phyloP scores from a whole-genome alignment of 2,888 invertebrate species.

The Bimastos eiseni region DNA sequence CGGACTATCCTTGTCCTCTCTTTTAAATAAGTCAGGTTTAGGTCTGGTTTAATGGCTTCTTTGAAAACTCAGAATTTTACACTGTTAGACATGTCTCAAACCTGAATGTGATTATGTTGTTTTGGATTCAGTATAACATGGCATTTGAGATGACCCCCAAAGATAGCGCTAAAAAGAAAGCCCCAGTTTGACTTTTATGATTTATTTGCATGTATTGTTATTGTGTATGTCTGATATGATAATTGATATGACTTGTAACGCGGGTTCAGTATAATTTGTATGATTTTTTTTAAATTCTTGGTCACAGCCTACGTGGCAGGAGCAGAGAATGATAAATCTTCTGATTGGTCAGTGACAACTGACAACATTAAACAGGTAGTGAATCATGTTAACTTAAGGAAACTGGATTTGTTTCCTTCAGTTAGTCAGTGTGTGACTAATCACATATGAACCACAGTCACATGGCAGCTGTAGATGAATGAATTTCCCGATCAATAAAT shows the following conservation, averaged over 20 bases:
- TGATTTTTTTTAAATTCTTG: not conserved
- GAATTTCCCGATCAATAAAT: not conserved
- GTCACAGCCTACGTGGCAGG: not conserved
- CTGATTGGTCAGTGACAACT: not conserved
- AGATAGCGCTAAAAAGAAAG: not conserved
- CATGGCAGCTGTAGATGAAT: not conserved
- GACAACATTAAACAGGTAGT: not conserved
- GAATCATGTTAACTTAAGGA: not conserved
- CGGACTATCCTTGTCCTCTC: not conserved
- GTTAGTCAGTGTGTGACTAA: not conserved
- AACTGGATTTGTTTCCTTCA: constrained; percentile 1
- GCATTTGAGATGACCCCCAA: not conserved
- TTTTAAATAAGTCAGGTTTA: not conserved
- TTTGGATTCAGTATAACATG: not conserved
- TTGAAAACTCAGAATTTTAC: not conserved
- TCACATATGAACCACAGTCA: not conserved
- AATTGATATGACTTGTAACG: not conserved
- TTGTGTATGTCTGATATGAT: not conserved
- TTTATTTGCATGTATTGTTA: not conserved
- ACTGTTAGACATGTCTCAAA: not conserved
- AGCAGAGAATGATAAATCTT: not conserved
- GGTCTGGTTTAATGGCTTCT: not conserved
- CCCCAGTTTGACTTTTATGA: not conserved
- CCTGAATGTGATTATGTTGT: not conserved
- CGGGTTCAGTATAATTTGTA: not conserved